These are phyloP conservation scores for Aleiodes alternator DNA, from an alignment of 2,888 invertebrate species.

Conservation along the genomic window DNA sequence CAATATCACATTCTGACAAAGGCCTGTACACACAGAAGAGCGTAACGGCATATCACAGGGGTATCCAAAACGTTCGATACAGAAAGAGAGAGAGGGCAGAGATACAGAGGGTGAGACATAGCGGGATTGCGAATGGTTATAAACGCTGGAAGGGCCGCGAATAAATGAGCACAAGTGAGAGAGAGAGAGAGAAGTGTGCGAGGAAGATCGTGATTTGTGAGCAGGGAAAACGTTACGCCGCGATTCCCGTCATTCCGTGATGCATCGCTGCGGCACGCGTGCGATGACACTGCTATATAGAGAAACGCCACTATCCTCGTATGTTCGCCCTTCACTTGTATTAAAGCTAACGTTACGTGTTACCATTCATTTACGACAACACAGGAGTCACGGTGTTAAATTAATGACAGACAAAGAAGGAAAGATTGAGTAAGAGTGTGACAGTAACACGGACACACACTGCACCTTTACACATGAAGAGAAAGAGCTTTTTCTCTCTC, in stretches of 20 bases:
- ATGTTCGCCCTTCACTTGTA: conserved; percentile 45
- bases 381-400: conserved; percentile 32
- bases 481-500: no score
- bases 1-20: conserved; percentile 11
- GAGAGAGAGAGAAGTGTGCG: conserved; percentile 20
- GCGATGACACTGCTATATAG: conserved; percentile 65
- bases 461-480: no score
- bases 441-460: background rate
- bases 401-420: conserved; percentile 46
- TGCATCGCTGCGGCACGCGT: conserved; percentile 71
- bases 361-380: conserved; percentile 45
- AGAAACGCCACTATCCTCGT: conserved; percentile 38
- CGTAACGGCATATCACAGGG: background rate
- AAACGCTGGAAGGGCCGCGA: background rate
- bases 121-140: conserved; percentile 38
- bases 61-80: conserved; percentile 7
- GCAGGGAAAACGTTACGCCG: conserved; percentile 61
- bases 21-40: background rate
- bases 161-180: conserved; percentile 8
- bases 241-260: conserved; percentile 70
- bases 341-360: conserved; percentile 43
- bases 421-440: conserved; percentile 19
- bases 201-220: conserved; percentile 67
- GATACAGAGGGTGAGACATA: background rate
- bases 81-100: background rate